Evolutionary conservation across 1,140 invertebrate genomes (phyloP).

Genomic region (Zaprionus camerounensis): DNA sequence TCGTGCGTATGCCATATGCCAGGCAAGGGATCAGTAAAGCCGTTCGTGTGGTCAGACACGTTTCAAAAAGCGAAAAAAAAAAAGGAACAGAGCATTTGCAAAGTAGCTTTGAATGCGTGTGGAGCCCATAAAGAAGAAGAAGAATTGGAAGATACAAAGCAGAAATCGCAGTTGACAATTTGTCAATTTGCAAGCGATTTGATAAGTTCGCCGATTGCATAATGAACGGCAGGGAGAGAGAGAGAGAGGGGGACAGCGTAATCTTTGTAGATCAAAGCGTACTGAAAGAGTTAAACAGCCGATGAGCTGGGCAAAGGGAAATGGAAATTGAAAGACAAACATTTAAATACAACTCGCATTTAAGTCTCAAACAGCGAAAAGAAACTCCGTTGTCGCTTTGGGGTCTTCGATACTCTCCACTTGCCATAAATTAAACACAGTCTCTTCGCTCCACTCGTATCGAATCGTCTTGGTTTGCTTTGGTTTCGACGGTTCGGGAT

Average conservation of each 20-base stretch:
- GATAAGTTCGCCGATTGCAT: constrained; percentile 32
- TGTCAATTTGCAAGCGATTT: constrained; percentile 8
- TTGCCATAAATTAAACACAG: constrained; percentile 73
- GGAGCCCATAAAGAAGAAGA: constrained; percentile 17
- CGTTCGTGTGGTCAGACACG: constrained; percentile 29
- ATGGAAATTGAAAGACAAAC: constrained; percentile 73
- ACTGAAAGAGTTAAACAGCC: constrained; percentile 31
- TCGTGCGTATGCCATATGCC: constrained; percentile 18
- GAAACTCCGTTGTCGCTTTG: constrained; percentile 65
- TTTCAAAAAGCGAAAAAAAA: constrained; percentile 18
- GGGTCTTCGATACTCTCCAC: constrained; percentile 62
- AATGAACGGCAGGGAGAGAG: constrained; percentile 3
- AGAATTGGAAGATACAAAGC: neutral
- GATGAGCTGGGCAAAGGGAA: constrained; percentile 56
- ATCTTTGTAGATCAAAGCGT: constrained; percentile 18
- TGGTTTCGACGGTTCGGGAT: neutral
- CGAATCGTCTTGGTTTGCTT: constrained; percentile 30
- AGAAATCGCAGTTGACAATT: constrained; percentile 22
- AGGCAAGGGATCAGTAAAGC: constrained; percentile 14
- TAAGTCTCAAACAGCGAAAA: constrained; percentile 56
- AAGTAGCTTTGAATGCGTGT: constrained; percentile 27
- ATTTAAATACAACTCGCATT: constrained; percentile 41
- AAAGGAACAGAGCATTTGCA: constrained; percentile 6
- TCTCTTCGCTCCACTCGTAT: constrained; percentile 23
- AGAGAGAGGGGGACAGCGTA: neutral